Evolutionary conservation across 2,888 invertebrate genomes (phyloP).

Genomic region (Eristalinus aeneus): DNA sequence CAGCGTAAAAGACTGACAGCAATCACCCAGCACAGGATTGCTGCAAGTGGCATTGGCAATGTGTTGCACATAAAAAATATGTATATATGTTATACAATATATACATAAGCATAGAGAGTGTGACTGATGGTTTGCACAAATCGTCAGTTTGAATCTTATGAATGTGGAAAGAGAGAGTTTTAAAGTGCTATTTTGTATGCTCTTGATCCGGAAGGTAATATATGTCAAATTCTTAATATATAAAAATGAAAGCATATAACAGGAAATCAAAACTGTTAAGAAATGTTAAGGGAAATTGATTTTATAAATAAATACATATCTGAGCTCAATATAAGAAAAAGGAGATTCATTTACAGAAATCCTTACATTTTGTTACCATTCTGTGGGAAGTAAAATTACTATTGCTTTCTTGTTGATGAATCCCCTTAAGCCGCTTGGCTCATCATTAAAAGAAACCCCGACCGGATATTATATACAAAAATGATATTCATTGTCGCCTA

Average conservation of each 20-base stretch:
- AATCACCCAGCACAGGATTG: conserved; percentile 19
- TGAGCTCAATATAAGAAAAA: too few species aligned
- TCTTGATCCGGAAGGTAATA: too few species aligned
- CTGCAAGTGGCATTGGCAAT: conserved; percentile 65
- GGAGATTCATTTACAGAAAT: too few species aligned
- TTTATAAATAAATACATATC: too few species aligned
- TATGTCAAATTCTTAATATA: too few species aligned
- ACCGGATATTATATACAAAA: background rate
- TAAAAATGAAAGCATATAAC: too few species aligned
- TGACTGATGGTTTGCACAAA: conserved; percentile 50
- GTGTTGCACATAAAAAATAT: conserved; percentile 9
- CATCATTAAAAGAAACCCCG: background rate
- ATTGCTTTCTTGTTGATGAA: too few species aligned
- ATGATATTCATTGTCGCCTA: background rate
- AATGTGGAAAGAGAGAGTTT: background rate
- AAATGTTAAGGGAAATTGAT: too few species aligned
- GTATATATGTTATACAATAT: background rate
- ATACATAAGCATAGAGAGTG: background rate
- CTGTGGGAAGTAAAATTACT: too few species aligned
- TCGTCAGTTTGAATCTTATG: conserved; percentile 47
- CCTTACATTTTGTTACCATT: too few species aligned
- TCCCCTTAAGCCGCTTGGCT: too few species aligned
- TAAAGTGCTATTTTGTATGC: background rate
- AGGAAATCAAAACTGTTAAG: too few species aligned
- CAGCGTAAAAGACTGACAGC: conserved; percentile 57